A percentile compares a stretch with the other conserved stretches of the same genome.
These are phyloP conservation scores for Euphysa ruthae DNA, from an alignment of 30 jellyfish, hydroid and myxozoan species.

Conservation along the genomic window DNA sequence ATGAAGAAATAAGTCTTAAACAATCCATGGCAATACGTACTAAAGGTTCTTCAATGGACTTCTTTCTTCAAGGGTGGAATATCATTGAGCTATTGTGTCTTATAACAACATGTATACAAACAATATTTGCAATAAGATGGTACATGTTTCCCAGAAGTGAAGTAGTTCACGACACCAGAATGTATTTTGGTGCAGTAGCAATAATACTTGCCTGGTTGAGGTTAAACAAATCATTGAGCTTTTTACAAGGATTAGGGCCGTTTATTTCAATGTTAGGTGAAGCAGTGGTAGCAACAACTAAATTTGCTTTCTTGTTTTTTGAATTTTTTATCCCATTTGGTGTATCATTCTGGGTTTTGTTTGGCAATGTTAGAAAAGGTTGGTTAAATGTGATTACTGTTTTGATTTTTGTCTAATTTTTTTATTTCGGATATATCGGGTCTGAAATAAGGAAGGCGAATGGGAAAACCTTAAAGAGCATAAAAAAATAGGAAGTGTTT, in stretches of 20 bases:
- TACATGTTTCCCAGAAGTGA: not conserved
- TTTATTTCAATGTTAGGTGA: constrained; percentile 11
- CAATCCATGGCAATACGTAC: not conserved
- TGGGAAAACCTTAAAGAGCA: too few species aligned
- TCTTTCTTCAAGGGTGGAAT: not conserved
- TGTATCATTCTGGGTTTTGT: constrained; percentile 8
- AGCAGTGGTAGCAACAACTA: not conserved
- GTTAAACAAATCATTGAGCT: constrained; percentile 4
- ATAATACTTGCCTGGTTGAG: not conserved
- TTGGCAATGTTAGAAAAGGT: too few species aligned
- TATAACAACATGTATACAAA: not conserved
- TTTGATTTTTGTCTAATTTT: too few species aligned
- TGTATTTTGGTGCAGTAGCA: not conserved
- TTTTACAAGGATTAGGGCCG: constrained; percentile 5
- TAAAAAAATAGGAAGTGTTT: too few species aligned
- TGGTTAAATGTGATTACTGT: too few species aligned
- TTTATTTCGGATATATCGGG: too few species aligned
- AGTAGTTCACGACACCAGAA: not conserved
- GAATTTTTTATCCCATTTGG: constrained; percentile 6
- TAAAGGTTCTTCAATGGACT: not conserved
- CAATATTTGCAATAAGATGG: not conserved
- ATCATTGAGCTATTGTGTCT: not conserved
- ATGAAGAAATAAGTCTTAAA: not conserved
- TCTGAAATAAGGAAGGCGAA: too few species aligned
- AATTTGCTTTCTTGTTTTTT: constrained; percentile 2